Evolutionary conservation across 2,113 vertebrate genomes (phyloP).

Genomic region (Chaetops frenatus): DNA sequence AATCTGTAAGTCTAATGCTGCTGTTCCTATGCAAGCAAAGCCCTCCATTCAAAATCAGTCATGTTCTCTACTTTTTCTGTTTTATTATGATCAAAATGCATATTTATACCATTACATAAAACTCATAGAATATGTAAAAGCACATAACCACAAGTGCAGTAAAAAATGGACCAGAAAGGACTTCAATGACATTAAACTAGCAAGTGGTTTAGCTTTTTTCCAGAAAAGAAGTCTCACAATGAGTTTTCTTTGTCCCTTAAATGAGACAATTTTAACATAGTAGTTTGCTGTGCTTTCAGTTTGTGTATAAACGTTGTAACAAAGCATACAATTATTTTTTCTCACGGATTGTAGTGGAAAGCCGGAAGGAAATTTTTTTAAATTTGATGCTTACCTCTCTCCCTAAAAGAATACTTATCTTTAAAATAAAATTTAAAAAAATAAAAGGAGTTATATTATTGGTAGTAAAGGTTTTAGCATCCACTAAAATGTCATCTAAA

Average conservation of each 20-base stretch:
- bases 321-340: constrained; percentile 58
- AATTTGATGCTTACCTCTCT: constrained; percentile 33
- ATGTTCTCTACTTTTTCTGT: background rate
- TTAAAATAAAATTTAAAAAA: background rate
- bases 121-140: background rate
- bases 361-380: constrained; percentile 49
- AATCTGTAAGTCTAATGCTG: background rate
- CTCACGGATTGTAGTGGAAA: constrained; percentile 30
- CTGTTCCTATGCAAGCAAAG: background rate
- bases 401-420: constrained; percentile 16
- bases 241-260: constrained; percentile 41
- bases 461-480: constrained; percentile 63
- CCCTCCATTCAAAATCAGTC: background rate
- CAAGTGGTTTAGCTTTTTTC: background rate
- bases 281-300: constrained; percentile 44
- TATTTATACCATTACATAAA: constrained; percentile 23
- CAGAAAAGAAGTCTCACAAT: background rate
- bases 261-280: constrained; percentile 48
- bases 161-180: background rate
- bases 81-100: background rate
- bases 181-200: background rate
- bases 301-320: constrained; percentile 51
- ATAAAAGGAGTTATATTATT: background rate
- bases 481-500: constrained; percentile 66
- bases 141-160: background rate